These are phyloP conservation scores for Tachycineta bicolor DNA, from an alignment of 2,113 vertebrate species.

Conservation along the genomic window DNA sequence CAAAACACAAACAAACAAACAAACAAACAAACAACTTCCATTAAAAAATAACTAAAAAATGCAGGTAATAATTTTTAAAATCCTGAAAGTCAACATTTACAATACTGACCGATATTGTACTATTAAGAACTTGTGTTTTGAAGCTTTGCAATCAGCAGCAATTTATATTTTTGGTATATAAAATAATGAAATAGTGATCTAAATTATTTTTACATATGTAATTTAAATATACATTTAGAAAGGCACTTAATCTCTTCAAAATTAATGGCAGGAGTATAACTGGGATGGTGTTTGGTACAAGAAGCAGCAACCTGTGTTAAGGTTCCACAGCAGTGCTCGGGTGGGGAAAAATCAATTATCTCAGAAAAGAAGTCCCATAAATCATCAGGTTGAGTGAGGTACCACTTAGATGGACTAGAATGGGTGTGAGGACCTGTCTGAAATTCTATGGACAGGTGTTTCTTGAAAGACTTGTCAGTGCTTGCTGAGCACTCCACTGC, in stretches of 20 bases:
- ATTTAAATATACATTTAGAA: not conserved
- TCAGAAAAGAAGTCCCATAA: not conserved
- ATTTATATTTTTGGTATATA: not conserved
- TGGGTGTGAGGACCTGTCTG: not conserved
- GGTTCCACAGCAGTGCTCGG: fast-evolving
- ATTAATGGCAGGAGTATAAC: not conserved
- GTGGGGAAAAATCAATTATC: not conserved
- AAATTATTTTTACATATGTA: not conserved
- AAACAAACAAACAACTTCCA: not conserved
- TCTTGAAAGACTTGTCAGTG: not conserved
- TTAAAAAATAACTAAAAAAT: not conserved
- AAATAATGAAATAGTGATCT: not conserved
- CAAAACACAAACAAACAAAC: too few relatives aligned
- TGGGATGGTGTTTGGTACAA: not conserved
- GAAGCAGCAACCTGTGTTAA: not conserved
- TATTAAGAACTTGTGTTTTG: not conserved
- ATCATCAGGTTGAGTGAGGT: not conserved
- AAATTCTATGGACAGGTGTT: not conserved
- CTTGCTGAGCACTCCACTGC: not conserved
- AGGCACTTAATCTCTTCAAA: not conserved
- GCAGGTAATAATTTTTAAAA: not conserved
- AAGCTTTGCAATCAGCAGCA: not conserved
- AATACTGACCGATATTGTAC: not conserved
- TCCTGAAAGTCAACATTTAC: not conserved
- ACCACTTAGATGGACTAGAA: not conserved